These are phyloP conservation scores for Charadrius vociferus DNA, from an alignment of 2,113 vertebrate genomes.

Conservation along the genomic window DNA sequence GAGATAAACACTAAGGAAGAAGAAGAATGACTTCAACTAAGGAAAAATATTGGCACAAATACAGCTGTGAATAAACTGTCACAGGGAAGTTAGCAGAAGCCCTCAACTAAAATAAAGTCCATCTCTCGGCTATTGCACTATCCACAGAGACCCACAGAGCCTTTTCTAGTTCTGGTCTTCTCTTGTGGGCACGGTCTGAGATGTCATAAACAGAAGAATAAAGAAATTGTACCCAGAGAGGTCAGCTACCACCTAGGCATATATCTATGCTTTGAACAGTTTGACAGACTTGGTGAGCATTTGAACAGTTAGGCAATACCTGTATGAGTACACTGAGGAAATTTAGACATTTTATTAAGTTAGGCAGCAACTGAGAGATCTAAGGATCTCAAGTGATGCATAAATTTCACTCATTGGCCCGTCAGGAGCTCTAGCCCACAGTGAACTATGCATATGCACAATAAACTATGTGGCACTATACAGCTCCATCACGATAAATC, in stretches of 20 bases:
- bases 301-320: background rate
- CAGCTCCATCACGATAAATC: background rate
- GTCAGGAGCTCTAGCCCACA: background rate
- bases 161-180: background rate
- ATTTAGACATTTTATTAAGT: conserved; percentile 11
- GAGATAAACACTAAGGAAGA: background rate
- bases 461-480: background rate
- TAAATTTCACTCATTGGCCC: conserved; percentile 28
- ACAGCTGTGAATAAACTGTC: background rate
- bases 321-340: background rate
- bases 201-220: background rate
- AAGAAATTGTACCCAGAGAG: background rate
- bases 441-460: background rate
- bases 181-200: background rate
- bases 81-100: background rate
- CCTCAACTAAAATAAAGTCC: background rate
- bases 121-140: background rate
- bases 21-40: background rate
- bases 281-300: background rate
- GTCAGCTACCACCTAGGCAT: background rate
- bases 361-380: background rate
- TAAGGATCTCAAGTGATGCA: background rate
- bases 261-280: background rate
- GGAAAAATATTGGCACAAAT: background rate
- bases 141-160: background rate